A percentile compares a stretch with the other conserved stretches of the same genome.
Evolutionary conservation across 2,797 vertebrate species (phyloP).

Genomic region (Poecile montanus): DNA sequence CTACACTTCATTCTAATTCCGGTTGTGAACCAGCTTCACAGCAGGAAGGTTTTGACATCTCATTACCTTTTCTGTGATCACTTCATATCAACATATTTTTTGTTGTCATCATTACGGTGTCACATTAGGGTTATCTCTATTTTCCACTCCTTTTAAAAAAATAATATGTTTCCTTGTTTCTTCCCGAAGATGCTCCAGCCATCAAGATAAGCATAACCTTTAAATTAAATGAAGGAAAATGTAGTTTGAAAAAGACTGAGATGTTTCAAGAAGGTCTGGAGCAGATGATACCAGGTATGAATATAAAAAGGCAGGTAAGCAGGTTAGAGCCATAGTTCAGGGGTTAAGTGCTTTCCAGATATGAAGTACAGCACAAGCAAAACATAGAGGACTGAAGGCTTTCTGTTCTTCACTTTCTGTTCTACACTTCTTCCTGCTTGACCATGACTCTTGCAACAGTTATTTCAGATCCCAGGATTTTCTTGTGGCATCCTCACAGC

Average conservation of each 20-base stretch:
- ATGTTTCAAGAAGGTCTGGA: constrained; percentile 85
- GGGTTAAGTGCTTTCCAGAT: background rate
- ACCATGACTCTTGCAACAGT: background rate
- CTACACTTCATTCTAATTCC: background rate
- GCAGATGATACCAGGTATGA: constrained; percentile 88
- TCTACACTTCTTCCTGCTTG: background rate
- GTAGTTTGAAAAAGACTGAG: constrained; percentile 92
- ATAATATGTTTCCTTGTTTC: constrained; percentile 71
- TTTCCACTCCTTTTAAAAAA: background rate
- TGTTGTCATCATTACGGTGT: background rate
- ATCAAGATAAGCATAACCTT: constrained; percentile 92
- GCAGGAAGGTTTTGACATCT: background rate
- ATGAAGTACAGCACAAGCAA: background rate
- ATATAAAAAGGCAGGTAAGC: constrained; percentile 21
- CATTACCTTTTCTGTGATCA: background rate
- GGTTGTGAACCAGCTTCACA: background rate
- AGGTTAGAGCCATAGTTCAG: background rate
- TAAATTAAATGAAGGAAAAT: constrained; percentile 89
- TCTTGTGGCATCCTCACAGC: background rate
- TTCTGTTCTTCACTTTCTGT: background rate
- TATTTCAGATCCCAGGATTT: background rate
- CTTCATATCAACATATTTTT: background rate
- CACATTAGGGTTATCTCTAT: background rate
- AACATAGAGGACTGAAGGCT: background rate
- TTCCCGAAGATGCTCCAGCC: constrained; percentile 80